phyloP scores from a whole-genome alignment of 2,113 vertebrate species.

The Pangasianodon hypophthalmus region DNA sequence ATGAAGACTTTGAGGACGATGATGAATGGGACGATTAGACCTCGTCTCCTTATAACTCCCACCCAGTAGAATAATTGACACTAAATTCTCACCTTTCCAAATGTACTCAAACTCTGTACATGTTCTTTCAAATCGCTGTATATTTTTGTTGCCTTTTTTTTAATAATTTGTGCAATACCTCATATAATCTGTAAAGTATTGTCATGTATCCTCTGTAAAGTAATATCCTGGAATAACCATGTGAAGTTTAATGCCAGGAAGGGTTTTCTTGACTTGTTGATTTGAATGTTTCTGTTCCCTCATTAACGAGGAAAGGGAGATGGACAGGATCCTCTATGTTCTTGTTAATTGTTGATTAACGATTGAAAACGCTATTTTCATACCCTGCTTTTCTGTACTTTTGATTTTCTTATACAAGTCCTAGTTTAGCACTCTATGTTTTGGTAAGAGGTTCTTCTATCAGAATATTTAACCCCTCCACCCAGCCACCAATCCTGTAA shows the following conservation, averaged over 20 bases:
- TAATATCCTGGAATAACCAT: constrained; percentile 77
- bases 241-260: constrained; percentile 80
- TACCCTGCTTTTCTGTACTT: constrained; percentile 89
- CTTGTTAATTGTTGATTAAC: constrained; percentile 83
- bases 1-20: constrained; percentile 98
- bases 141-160: constrained; percentile 96
- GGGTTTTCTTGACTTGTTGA: constrained; percentile 68
- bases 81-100: constrained; percentile 81
- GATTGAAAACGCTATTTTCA: constrained; percentile 90
- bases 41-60: constrained; percentile 60
- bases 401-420: constrained; percentile 86
- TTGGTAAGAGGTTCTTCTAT: constrained; percentile 79
- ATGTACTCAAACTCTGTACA: constrained; percentile 90
- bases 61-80: constrained; percentile 75
- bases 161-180: constrained; percentile 99
- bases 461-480: constrained; percentile 74
- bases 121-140: constrained; percentile 90
- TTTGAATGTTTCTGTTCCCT: constrained; percentile 80
- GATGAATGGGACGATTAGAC: constrained; percentile 98
- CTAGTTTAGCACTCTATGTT: constrained; percentile 87
- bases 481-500: constrained; percentile 61
- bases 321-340: constrained; percentile 76
- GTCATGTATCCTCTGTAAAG: constrained; percentile 80
- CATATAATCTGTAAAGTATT: constrained; percentile 91
- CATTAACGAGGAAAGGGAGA: constrained; percentile 75